Conservation (phyloP, 2,113 vertebrate genomes). For the Pituophis catenifer region DNA sequence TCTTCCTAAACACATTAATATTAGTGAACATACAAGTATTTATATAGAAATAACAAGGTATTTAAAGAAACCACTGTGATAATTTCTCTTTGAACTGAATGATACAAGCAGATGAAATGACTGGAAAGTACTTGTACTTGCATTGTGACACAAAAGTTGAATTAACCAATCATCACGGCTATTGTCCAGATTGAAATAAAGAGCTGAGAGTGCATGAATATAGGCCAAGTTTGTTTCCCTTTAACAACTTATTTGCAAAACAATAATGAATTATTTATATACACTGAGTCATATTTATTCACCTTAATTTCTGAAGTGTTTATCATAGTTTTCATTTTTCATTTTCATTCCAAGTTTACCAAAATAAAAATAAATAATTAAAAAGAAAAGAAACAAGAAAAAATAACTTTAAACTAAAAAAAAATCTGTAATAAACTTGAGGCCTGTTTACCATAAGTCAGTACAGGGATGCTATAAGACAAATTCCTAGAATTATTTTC, state of each 20-base stretch:
- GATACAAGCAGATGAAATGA: slow-evolving; percentile 11
- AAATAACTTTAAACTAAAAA: not conserved
- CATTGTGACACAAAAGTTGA: not conserved
- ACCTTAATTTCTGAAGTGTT: not conserved
- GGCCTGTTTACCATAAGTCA: not conserved
- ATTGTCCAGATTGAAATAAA: not conserved
- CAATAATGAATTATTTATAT: not conserved
- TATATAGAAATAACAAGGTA: not conserved
- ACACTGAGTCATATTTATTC: not conserved
- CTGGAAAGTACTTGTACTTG: slow-evolving; percentile 5
- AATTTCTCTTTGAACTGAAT: slow-evolving; percentile 42
- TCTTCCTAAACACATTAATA: slow-evolving; percentile 3
- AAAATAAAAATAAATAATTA: not conserved
- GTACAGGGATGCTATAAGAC: not conserved
- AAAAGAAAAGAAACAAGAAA: not conserved
- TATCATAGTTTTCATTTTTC: not conserved
- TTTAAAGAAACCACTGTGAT: not conserved
- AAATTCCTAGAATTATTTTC: not conserved
- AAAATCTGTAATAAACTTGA: not conserved
- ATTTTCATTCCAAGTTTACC: not conserved
- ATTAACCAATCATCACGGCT: not conserved
- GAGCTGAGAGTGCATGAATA: not conserved
- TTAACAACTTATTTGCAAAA: not conserved
- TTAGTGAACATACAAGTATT: not conserved
- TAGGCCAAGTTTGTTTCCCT: not conserved